A percentile compares a stretch with the other conserved stretches of the same genome.
Evolutionary conservation across 2,888 invertebrate species (phyloP).

Genomic region (Abrostola tripartita): DNA sequence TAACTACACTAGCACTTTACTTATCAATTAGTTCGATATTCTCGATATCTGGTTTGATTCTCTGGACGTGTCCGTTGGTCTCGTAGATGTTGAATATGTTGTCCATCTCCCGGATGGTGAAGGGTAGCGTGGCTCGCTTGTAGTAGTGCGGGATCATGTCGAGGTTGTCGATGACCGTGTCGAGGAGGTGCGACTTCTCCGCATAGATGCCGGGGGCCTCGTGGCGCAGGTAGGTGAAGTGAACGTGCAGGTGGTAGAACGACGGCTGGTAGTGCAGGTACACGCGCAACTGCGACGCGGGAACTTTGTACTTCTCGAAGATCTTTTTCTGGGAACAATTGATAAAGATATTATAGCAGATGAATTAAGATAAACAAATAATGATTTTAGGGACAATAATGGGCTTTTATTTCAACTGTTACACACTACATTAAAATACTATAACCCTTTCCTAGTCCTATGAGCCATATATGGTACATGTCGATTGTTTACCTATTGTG

Average conservation of each 20-base stretch:
- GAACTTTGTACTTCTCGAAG: conserved; percentile 92
- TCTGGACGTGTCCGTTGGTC: conserved; percentile 86
- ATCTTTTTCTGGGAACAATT: conserved; percentile 90
- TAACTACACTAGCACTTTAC: conserved; percentile 53
- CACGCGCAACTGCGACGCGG: conserved; percentile 91
- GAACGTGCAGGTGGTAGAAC: conserved; percentile 98
- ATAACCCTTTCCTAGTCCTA: too few species aligned
- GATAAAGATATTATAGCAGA: background rate
- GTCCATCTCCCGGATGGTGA: conserved; percentile 93
- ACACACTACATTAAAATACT: too few species aligned
- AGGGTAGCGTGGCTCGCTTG: conserved; percentile 93
- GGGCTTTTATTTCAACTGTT: too few species aligned
- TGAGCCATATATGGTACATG: too few species aligned
- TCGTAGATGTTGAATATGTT: conserved; percentile 91
- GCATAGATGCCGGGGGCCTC: conserved; percentile 94
- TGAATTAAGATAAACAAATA: too few species aligned
- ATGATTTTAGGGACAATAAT: too few species aligned
- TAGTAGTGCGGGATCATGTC: conserved; percentile 95
- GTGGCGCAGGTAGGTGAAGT: conserved; percentile 94
- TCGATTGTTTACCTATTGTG: too few species aligned
- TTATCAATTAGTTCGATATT: conserved; percentile 65
- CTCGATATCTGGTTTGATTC: conserved; percentile 73
- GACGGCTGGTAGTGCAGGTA: conserved; percentile 99
- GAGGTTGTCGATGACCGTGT: conserved; percentile 96
- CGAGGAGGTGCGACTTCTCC: conserved; percentile 95